Conservation (phyloP, 2,888 invertebrate genomes). For the Plagodis pulveraria region DNA sequence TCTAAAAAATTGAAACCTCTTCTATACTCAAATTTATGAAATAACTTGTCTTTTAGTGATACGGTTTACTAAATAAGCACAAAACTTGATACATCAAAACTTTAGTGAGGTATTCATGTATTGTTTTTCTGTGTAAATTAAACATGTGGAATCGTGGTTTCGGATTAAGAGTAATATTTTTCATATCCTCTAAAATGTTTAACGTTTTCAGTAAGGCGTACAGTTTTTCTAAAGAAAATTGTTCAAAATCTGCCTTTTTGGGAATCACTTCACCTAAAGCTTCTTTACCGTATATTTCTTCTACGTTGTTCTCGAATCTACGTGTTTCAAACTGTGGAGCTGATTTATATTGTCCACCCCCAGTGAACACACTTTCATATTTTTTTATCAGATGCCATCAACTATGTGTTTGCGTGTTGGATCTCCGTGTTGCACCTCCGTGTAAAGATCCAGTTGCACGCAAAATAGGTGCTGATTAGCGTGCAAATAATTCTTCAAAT, state of each 20-base stretch:
- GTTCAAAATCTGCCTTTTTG: too few relatives aligned
- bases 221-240: background rate
- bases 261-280: background rate
- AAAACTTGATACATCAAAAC: too few relatives aligned
- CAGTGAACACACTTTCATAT: slow-evolving; percentile 42
- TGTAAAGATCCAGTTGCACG: background rate
- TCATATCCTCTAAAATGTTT: too few relatives aligned
- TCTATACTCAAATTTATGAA: too few relatives aligned
- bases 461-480: slow-evolving; percentile 10
- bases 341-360: slow-evolving; percentile 36
- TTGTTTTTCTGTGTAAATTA: too few relatives aligned
- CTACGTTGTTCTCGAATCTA: background rate
- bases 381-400: slow-evolving; percentile 44
- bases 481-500: slow-evolving; percentile 7
- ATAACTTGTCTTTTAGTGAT: too few relatives aligned
- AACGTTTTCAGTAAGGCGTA: background rate
- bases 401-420: slow-evolving; percentile 11
- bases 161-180: too few relatives aligned
- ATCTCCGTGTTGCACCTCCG: background rate
- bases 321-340: background rate
- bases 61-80: too few relatives aligned
- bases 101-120: too few relatives aligned
- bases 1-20: too few relatives aligned
- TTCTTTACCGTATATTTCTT: background rate
- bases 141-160: too few relatives aligned